These are phyloP conservation scores for Tetrao urogallus DNA, from an alignment of 2,113 vertebrate genomes.

Conservation along the genomic window DNA sequence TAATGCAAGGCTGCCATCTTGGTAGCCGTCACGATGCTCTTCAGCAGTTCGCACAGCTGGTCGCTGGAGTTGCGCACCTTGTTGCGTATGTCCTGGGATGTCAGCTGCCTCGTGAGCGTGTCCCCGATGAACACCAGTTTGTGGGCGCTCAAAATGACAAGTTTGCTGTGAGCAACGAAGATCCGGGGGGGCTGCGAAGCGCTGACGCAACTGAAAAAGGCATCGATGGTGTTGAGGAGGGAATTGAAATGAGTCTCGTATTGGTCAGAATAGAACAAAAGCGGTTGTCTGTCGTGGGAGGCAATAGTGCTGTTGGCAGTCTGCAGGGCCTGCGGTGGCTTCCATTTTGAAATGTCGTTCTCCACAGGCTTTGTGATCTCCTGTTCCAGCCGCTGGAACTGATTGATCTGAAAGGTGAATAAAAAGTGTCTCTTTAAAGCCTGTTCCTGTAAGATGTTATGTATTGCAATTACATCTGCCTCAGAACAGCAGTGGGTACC, in stretches of 20 bases:
- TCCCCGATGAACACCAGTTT: slow-evolving; percentile 99
- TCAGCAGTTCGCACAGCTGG: slow-evolving; percentile 92
- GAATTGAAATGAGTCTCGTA: slow-evolving; percentile 92
- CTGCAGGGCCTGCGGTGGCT: slow-evolving; percentile 79
- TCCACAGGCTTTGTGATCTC: slow-evolving; percentile 94
- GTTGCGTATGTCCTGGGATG: slow-evolving; percentile 85
- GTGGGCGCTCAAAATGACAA: slow-evolving; percentile 96
- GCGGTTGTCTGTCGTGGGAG: slow-evolving; percentile 86
- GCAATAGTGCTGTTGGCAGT: slow-evolving; percentile 62
- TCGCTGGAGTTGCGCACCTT: slow-evolving; percentile 94
- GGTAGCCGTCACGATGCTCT: slow-evolving; percentile 89
- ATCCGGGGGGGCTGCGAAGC: slow-evolving; percentile 91
- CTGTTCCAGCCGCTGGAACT: slow-evolving; percentile 93
- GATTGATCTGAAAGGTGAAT: slow-evolving; percentile 84
- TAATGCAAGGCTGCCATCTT: slow-evolving; percentile 93
- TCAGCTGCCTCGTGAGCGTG: slow-evolving; percentile 88
- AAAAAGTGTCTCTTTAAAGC: neutral
- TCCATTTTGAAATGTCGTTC: slow-evolving; percentile 94
- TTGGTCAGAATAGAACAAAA: slow-evolving; percentile 92
- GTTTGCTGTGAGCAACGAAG: slow-evolving; percentile 97
- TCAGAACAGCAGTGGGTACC: fast-evolving
- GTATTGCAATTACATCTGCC: neutral
- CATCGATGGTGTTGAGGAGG: slow-evolving; percentile 91
- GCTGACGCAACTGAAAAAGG: slow-evolving; percentile 90
- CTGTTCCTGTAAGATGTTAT: fast-evolving